phyloP scores from a whole-genome alignment of 92 coral and sea anemone species.

The Meandrina meandrites region DNA sequence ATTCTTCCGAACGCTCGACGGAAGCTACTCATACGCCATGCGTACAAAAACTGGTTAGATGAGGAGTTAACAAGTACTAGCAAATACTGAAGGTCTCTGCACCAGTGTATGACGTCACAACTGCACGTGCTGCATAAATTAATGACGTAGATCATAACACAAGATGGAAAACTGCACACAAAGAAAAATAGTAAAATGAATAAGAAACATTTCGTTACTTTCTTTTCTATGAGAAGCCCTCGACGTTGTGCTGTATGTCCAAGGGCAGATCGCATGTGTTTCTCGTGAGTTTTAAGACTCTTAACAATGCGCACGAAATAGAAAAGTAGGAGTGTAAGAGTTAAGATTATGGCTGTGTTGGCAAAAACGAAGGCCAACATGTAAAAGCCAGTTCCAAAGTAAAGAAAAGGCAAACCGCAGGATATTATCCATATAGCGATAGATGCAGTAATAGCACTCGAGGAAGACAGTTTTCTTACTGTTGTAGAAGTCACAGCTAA shows the following conservation, averaged over 20 bases:
- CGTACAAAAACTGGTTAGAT: constrained; percentile 86
- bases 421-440: constrained; percentile 61
- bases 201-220: constrained; percentile 71
- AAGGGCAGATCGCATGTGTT: constrained; percentile 19
- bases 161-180: constrained; percentile 77
- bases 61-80: constrained; percentile 72
- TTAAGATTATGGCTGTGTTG: constrained; percentile 57
- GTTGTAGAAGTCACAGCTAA: constrained; percentile 68
- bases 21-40: constrained; percentile 83
- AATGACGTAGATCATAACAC: constrained; percentile 80
- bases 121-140: constrained; percentile 81
- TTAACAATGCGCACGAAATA: constrained; percentile 62
- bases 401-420: constrained; percentile 40
- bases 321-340: constrained; percentile 49
- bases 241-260: constrained; percentile 3
- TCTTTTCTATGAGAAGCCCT: constrained; percentile 48
- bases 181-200: constrained; percentile 69
- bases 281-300: constrained; percentile 54
- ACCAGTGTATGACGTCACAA: constrained; percentile 81
- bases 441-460: constrained; percentile 42
- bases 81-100: constrained; percentile 86
- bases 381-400: constrained; percentile 63
- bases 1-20: constrained; percentile 66
- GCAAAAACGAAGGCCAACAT: constrained; percentile 68
- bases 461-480: constrained; percentile 45